phyloP scores from a whole-genome alignment of 1,140 invertebrate species.

The Asobara japonica region DNA sequence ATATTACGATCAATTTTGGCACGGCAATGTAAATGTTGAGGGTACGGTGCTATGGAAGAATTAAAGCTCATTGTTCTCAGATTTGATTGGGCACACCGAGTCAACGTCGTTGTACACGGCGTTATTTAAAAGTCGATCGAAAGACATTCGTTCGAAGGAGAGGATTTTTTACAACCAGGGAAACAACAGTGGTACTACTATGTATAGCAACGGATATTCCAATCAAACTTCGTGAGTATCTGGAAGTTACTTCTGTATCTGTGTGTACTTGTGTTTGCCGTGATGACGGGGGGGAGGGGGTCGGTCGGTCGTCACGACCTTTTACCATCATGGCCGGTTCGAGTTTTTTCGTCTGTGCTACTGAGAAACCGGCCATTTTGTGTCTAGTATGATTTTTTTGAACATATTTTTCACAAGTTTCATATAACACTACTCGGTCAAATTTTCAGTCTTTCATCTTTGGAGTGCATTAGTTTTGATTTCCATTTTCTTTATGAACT shows the following conservation, averaged over 20 bases:
- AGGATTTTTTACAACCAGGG: not conserved
- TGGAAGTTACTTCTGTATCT: not conserved
- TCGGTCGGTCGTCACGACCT: no score
- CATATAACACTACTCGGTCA: not conserved
- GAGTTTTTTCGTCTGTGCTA: conserved; percentile 5
- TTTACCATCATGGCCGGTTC: conserved; percentile 17
- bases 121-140: not conserved
- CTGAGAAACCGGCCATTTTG: conserved; percentile 39
- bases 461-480: no score
- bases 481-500: no score
- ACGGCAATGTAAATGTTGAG: not conserved
- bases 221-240: conserved; percentile 59
- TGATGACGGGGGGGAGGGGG: not conserved
- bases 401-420: not conserved
- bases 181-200: conserved; percentile 34
- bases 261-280: not conserved
- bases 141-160: not conserved
- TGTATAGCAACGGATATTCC: conserved; percentile 61
- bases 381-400: conserved; percentile 5
- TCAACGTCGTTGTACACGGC: conserved; percentile 25
- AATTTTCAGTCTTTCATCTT: not conserved
- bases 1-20: not conserved
- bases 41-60: not conserved
- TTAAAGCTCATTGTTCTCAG: conserved; percentile 42
- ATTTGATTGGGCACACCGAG: conserved; percentile 51